Percentiles rank a stretch among this genome's conserved stretches.
These are phyloP conservation scores for Psittacula echo DNA, from an alignment of 2,797 vertebrate genomes.

Conservation along the genomic window DNA sequence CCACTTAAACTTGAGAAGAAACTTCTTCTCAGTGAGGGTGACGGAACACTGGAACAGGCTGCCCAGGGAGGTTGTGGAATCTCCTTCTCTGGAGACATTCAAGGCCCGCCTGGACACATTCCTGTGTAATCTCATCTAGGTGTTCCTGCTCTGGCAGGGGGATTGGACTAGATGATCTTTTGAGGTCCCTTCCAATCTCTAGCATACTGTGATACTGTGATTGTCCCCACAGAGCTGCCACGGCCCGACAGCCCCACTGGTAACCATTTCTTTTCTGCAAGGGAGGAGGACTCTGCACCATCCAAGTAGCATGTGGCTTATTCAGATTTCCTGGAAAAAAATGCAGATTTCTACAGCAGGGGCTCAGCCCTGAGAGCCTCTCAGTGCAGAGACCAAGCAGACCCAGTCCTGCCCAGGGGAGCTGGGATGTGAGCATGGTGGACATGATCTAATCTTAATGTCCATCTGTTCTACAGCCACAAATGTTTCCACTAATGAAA, in stretches of 20 bases:
- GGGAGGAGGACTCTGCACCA: background rate
- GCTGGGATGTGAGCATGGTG: background rate
- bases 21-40: no score
- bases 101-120: no score
- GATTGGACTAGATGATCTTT: no score
- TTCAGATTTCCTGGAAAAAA: background rate
- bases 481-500: background rate
- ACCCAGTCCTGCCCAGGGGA: background rate
- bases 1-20: no score
- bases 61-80: no score
- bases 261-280: background rate
- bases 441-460: background rate
- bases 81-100: no score
- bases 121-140: no score
- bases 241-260: accelerated
- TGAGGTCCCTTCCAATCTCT: no score
- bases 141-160: no score
- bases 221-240: background rate
- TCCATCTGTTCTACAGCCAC: background rate
- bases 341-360: background rate
- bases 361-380: background rate
- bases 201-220: no score
- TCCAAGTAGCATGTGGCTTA: accelerated
- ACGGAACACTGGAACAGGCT: no score
- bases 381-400: background rate